phyloP scores from a whole-genome alignment of 2,797 vertebrate species.

The Falco columbarius region DNA sequence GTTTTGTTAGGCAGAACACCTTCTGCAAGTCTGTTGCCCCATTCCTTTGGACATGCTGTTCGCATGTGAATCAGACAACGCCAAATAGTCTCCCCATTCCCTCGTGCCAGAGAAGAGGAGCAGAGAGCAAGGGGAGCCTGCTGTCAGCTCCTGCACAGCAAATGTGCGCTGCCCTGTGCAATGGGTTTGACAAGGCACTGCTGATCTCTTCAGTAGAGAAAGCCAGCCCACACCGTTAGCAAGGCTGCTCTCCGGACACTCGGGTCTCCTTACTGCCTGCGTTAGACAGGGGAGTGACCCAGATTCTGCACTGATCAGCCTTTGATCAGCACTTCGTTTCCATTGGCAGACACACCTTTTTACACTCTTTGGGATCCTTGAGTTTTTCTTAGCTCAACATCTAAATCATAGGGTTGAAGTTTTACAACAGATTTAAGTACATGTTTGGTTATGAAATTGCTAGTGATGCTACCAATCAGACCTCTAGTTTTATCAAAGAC shows the following conservation, averaged over 20 bases:
- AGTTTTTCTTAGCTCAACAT: neutral
- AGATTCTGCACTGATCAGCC: neutral
- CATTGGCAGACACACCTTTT: neutral
- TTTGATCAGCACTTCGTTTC: neutral
- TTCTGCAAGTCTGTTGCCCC: neutral
- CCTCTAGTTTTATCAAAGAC: neutral
- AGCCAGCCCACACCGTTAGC: neutral
- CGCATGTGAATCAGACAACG: neutral
- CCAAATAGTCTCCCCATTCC: neutral
- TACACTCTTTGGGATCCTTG: neutral
- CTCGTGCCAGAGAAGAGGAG: neutral
- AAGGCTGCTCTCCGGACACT: neutral
- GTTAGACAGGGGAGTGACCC: neutral
- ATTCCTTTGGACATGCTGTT: neutral
- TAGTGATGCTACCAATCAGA: neutral
- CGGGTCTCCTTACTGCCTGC: neutral
- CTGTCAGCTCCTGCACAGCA: neutral
- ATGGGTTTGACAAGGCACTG: neutral
- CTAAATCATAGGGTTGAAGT: neutral
- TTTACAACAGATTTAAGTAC: neutral
- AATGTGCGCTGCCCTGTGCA: fast-evolving
- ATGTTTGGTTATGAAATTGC: neutral
- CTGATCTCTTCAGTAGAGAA: neutral
- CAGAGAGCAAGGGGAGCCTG: neutral
- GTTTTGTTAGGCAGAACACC: neutral